Percentiles rank a stretch among this genome's conserved stretches.
Conservation (phyloP, 35 echinoderm and acorn worm species). For the Anneissia japonica region DNA sequence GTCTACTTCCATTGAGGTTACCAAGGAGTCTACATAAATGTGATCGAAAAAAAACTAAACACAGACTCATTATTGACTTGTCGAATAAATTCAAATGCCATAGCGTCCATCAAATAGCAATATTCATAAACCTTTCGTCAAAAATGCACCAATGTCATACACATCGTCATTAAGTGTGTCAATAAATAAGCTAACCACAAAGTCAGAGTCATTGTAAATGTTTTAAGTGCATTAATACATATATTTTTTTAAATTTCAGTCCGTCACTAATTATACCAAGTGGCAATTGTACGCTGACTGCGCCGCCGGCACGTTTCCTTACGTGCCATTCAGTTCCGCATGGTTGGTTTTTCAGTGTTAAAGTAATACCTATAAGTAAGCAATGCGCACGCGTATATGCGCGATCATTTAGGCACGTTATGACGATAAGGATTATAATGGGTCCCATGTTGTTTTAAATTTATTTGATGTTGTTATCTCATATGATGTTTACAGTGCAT, state of each 20-base stretch:
- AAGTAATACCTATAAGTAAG: too few species aligned
- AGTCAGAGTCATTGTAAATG: not conserved
- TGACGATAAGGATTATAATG: too few species aligned
- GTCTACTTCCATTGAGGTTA: too few species aligned
- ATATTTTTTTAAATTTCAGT: not conserved
- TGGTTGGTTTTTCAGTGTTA: not conserved
- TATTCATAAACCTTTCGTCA: not conserved
- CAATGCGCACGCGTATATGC: too few species aligned
- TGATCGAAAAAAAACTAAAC: too few species aligned
- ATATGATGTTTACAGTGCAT: too few species aligned
- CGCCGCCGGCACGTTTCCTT: not conserved
- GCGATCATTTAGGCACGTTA: too few species aligned
- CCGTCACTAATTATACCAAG: not conserved
- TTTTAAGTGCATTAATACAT: not conserved
- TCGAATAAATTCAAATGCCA: not conserved
- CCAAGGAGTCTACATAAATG: too few species aligned
- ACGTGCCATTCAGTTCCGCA: not conserved
- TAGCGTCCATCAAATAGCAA: not conserved
- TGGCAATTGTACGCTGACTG: not conserved
- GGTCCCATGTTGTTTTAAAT: too few species aligned
- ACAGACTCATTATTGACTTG: too few species aligned
- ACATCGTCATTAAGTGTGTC: not conserved
- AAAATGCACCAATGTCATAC: not conserved
- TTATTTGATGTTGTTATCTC: too few species aligned
- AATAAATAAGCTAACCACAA: not conserved